Conservation (phyloP, 2,888 invertebrate species). For the Tipula unca region DNA sequence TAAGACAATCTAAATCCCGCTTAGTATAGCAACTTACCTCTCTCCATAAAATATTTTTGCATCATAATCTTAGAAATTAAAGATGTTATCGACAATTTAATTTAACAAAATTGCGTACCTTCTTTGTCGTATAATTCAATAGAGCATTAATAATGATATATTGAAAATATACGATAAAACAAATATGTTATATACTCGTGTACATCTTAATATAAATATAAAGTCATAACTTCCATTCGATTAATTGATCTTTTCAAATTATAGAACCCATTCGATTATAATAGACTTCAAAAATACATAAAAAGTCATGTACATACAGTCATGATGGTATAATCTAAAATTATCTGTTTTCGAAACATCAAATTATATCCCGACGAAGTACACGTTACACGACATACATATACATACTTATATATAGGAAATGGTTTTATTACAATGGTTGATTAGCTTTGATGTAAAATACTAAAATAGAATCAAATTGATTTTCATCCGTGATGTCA, state of each 20-base stretch:
- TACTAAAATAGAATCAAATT: background rate
- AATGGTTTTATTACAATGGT: background rate
- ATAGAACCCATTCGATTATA: background rate
- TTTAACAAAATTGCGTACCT: background rate
- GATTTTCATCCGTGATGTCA: background rate
- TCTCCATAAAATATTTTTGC: no score
- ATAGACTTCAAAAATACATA: background rate
- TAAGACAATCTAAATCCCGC: no score
- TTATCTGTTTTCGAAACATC: background rate
- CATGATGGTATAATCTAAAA: background rate
- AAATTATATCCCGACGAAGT: background rate
- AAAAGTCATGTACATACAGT: background rate
- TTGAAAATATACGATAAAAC: background rate
- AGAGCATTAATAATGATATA: background rate
- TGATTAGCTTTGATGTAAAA: background rate
- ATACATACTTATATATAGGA: background rate
- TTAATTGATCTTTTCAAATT: background rate
- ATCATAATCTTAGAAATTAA: no score
- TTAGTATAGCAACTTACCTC: no score
- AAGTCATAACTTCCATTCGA: background rate
- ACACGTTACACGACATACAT: background rate
- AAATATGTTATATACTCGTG: background rate
- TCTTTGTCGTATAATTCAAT: background rate
- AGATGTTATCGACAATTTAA: no score
- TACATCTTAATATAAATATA: no score